phyloP scores from a whole-genome alignment of 2,797 vertebrate species.

The Trachurus trachurus region DNA sequence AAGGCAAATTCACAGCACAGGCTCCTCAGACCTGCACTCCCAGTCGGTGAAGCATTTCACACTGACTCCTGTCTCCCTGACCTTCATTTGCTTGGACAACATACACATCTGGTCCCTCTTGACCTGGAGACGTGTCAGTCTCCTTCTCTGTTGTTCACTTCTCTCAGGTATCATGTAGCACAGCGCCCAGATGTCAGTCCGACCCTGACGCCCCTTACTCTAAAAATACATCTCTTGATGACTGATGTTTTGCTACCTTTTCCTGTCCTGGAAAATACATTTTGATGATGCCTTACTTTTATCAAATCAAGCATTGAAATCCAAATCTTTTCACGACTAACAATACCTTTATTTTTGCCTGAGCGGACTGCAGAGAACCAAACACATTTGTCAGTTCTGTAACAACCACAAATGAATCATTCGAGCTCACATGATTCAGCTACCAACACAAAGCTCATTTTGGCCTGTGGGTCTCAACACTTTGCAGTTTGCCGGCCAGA shows the following conservation, averaged over 20 bases:
- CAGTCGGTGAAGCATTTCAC: conserved; percentile 1
- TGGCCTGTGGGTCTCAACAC: background rate
- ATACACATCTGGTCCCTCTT: conserved; percentile 37
- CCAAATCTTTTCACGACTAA: background rate
- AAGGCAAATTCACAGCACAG: conserved; percentile 30
- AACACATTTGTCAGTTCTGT: conserved; percentile 1
- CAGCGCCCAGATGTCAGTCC: conserved; percentile 9
- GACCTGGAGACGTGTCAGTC: conserved; percentile 17
- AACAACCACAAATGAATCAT: conserved; percentile 28
- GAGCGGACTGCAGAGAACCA: background rate
- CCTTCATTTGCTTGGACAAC: conserved; percentile 9
- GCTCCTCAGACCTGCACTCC: conserved; percentile 16
- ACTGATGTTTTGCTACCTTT: conserved; percentile 24
- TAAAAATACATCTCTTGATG: conserved; percentile 6
- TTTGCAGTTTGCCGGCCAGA: conserved; percentile 54
- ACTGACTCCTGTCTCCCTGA: conserved; percentile 31
- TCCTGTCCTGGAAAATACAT: background rate
- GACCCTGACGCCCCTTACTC: conserved; percentile 4
- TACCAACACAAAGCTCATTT: background rate
- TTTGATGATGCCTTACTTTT: conserved; percentile 9
- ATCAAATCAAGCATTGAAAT: background rate
- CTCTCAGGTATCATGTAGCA: conserved; percentile 12
- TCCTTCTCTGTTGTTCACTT: conserved; percentile 10
- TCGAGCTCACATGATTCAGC: background rate
- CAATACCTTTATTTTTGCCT: background rate